Percentiles rank a stretch among this genome's conserved stretches.
Conservation (phyloP, 2,888 invertebrate species). For the Nineta flava region DNA sequence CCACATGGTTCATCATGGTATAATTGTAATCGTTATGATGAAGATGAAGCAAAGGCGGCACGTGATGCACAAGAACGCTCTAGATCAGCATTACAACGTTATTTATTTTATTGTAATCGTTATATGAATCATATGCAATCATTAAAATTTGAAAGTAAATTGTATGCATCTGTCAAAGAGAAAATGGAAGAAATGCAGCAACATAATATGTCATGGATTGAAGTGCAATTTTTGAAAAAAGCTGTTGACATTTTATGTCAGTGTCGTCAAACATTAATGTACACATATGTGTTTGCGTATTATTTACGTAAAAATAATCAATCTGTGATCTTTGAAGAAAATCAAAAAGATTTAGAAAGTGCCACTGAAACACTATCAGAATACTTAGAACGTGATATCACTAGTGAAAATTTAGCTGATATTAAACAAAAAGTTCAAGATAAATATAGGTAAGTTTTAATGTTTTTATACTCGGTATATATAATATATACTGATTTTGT, state of each 20-base stretch:
- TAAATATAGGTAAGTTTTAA: conserved; percentile 73
- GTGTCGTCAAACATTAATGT: conserved; percentile 96
- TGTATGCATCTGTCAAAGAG: conserved; percentile 87
- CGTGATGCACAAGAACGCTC: conserved; percentile 92
- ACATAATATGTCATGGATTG: conserved; percentile 99
- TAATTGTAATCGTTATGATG: conserved; percentile 92
- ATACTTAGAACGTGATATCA: conserved; percentile 95
- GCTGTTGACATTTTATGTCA: conserved; percentile 94
- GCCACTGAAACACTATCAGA: conserved; percentile 95
- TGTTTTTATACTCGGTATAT: too few relatives aligned
- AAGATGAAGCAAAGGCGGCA: conserved; percentile 90
- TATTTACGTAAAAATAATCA: conserved; percentile 97
- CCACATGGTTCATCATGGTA: conserved; percentile 98
- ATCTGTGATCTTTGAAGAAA: conserved; percentile 96
- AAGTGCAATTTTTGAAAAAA: conserved; percentile 96
- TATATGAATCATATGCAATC: conserved; percentile 99
- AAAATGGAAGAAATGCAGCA: conserved; percentile 99
- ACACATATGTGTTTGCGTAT: conserved; percentile 98
- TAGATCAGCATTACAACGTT: conserved; percentile 85
- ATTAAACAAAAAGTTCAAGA: conserved; percentile 99
- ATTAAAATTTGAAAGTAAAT: conserved; percentile 91
- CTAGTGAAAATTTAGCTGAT: conserved; percentile 89
- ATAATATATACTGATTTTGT: too few relatives aligned
- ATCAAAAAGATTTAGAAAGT: conserved; percentile 94
- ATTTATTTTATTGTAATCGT: conserved; percentile 95